These are phyloP conservation scores for Mastomys natalensis DNA, from an alignment of 2,113 vertebrate species.

Conservation along the genomic window DNA sequence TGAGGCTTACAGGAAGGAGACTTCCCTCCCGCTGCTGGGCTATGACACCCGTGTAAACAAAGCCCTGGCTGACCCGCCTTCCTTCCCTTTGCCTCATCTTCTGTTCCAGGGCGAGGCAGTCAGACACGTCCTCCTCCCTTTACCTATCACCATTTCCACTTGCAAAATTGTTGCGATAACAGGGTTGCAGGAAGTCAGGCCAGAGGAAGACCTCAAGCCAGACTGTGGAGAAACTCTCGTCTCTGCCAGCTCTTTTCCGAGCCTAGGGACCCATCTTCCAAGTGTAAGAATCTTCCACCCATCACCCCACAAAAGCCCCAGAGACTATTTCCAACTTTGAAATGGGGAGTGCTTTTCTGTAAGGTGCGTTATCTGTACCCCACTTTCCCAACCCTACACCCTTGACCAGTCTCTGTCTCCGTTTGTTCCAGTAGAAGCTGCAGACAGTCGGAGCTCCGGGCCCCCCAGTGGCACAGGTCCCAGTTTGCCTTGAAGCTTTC, in stretches of 20 bases:
- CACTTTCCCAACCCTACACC: not conserved
- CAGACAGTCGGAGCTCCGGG: not conserved
- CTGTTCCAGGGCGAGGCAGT: not conserved
- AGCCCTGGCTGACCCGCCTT: too few relatives aligned
- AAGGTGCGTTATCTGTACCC: not conserved
- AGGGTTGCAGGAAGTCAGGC: not conserved
- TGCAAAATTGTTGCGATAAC: not conserved
- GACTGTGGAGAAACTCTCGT: too few relatives aligned
- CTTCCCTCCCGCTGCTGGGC: not conserved
- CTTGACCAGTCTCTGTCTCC: not conserved
- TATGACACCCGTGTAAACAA: not conserved
- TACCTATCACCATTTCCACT: not conserved
- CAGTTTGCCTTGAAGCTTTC: not conserved
- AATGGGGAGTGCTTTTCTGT: not conserved
- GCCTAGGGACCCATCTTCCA: too few relatives aligned
- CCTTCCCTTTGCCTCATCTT: not conserved
- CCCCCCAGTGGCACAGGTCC: not conserved
- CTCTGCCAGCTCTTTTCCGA: not conserved
- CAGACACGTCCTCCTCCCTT: not conserved
- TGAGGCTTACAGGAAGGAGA: not conserved
- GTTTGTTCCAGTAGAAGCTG: too few relatives aligned
- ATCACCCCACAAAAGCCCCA: not conserved
- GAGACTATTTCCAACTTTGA: not conserved
- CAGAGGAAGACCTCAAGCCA: not conserved
- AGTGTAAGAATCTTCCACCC: too few relatives aligned